Base-by-base conservation (phyloP, 2,888 invertebrate genomes). In the Cecidostiba fungosa region DNA sequence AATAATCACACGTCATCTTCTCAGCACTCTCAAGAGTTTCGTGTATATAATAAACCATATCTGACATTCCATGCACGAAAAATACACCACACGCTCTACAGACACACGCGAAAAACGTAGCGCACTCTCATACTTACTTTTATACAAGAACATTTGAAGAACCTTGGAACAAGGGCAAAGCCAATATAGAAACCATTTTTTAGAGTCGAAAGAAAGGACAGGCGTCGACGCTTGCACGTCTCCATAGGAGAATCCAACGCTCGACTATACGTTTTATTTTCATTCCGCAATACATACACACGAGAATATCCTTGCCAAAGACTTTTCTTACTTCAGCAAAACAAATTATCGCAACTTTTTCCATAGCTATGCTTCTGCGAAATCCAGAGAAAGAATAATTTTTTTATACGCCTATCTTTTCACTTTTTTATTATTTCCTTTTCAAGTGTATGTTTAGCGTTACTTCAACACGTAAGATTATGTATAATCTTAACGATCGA, bases 401-500 rank as follows among this genome's bases (percentile, higher is more conserved):
- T 72, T 69, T n/a, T 3, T 80, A 69, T 82, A 36, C 73, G 39
- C 26, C 43, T 73, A 62, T 26, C 23, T 72, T 84, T 43, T 43
- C 14, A 39, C 72, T 39, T 69, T 81, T 72, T 50, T 59, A 6
- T 23, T 5, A 19, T 73, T 32, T 73, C 73, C 50, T 50, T 69
- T 77, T 84, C 84, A 77, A 82, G 78, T 79, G 78, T 76, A 86
- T 36, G 84, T 83, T 84, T 86, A 73, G 86, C 69, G 87, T 87
- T 82, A 79, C 59, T 87, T 70, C 85, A 87, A 87, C 88, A 87
- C 88, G 87, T 88, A 88, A 90, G 88, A 90, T 91, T 90, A 88
- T 87, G 89, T 89, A 88, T 90, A 89, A 89, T 89, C 88, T 90
- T 89, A 90, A 90, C 89, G 88, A 89, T 88, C 88, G 86, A 89